Percentiles rank a stretch among this genome's conserved stretches.
Conservation (phyloP, 2,888 invertebrate species). For the Ophraella communa region DNA sequence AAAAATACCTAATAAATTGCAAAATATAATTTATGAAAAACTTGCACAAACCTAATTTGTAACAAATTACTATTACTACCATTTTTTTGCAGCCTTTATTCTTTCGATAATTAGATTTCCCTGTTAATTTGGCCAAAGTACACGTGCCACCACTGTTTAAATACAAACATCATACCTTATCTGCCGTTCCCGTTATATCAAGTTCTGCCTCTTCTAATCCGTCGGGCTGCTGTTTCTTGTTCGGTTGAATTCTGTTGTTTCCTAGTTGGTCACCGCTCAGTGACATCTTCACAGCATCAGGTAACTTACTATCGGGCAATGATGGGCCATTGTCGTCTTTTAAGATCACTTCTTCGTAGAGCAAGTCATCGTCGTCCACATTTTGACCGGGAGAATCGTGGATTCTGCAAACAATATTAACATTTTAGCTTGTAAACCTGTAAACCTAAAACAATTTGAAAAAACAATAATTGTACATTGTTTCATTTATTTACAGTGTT, state of each 20-base stretch:
- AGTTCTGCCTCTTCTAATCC: slow-evolving; percentile 40
- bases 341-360: slow-evolving; percentile 69
- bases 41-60: slow-evolving; percentile 16
- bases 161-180: slow-evolving; percentile 44
- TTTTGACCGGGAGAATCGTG: slow-evolving; percentile 42
- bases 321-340: slow-evolving; percentile 56
- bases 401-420: slow-evolving; percentile 25
- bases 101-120: not conserved
- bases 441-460: no score
- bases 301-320: slow-evolving; percentile 40
- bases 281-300: slow-evolving; percentile 58
- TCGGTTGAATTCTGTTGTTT: slow-evolving; percentile 18
- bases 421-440: not conserved
- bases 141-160: slow-evolving; percentile 9
- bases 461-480: no score
- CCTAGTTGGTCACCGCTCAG: slow-evolving; percentile 45
- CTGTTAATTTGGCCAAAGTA: not conserved
- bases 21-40: slow-evolving; percentile 43
- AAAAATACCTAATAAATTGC: no score
- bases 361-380: slow-evolving; percentile 44
- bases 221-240: slow-evolving; percentile 32
- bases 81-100: no score
- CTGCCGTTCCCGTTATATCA: slow-evolving; percentile 50
- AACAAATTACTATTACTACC: no score
- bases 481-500: no score